Base-by-base conservation (phyloP, 2,888 invertebrate genomes). In the Patella depressa region DNA sequence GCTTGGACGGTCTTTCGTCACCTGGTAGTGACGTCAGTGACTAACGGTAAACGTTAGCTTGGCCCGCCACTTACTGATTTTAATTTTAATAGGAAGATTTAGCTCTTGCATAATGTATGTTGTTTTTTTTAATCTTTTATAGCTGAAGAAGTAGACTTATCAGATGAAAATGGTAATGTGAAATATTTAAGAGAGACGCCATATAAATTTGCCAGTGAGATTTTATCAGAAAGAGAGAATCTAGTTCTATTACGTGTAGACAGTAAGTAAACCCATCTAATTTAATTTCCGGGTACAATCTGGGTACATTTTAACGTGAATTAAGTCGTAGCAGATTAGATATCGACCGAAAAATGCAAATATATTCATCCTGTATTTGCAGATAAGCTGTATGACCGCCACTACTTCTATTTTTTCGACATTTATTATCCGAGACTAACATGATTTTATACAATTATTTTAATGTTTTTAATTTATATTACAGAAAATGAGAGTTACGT, bases 91-190 rank as follows among this genome's bases (percentile, higher is more conserved):
- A 29, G 29, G 2, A 1, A 29, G 29, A 29, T 29, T 29, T 29
- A 29, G 2, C 29, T 29, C 2, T 29, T 29, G 29, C 29, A 29
- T 3, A 0, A 29, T 29, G 29, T 29, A 3, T 29, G 2, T 29
- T 7, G 5, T 7, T 24, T 0, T 57, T n/a, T 0, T 17, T 34
- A 55, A 29, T 71, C 55, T 71, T 73, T n/a, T 45, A 12, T 77
- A 79, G 7, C 82, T 81, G 86, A 79, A 15, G 87, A 87, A 17
- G 83, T 87, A 34, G 87, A 87, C 15, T 77, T 87, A 34, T 86
- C 86, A 0, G 87, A 87, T 73, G 85, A 85, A 71, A 80, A 78
- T 19, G 87, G 87, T 19, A 85, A 85, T 79, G 79, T 87, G 12
- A 87, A 87, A 79, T 82, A 81, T 71, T 76, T 86, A n/a, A 78